Evolutionary conservation across 2,797 vertebrate species (phyloP).

Genomic region (Trachops cirrhosus): DNA sequence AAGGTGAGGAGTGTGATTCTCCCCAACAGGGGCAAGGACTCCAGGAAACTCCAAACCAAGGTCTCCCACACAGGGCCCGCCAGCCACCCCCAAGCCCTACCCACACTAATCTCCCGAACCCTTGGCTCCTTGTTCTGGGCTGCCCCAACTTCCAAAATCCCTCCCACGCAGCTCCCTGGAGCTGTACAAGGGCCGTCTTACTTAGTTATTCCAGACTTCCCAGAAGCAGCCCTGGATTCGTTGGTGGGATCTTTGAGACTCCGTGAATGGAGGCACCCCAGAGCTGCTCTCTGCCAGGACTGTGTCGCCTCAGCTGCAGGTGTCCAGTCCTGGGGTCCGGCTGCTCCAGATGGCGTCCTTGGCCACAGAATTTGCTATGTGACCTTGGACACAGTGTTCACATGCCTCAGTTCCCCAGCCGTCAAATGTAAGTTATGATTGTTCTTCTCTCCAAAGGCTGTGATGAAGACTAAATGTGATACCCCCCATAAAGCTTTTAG

Average conservation of each 20-base stretch:
- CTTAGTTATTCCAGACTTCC: background rate
- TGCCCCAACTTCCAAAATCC: background rate
- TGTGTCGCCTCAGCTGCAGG: background rate
- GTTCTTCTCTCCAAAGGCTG: background rate
- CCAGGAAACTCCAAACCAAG: background rate
- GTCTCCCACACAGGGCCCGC: background rate
- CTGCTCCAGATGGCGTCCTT: background rate
- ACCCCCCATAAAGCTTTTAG: background rate
- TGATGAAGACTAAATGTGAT: background rate
- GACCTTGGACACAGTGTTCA: background rate
- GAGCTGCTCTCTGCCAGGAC: background rate
- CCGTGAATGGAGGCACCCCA: background rate
- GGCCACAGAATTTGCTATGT: background rate
- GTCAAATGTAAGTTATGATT: background rate
- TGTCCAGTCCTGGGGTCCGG: background rate
- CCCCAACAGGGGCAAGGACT: background rate
- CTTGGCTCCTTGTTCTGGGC: background rate
- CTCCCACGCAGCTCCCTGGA: background rate
- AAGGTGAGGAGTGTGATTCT: slow-evolving; percentile 19
- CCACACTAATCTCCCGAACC: background rate
- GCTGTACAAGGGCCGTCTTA: background rate
- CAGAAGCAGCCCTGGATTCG: background rate
- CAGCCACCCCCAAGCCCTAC: background rate
- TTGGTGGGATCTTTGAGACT: background rate
- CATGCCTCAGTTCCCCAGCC: background rate